A percentile compares a stretch with the other conserved stretches of the same genome.
Conservation (phyloP, 2,888 invertebrate genomes). For the Deilephila porcellus region DNA sequence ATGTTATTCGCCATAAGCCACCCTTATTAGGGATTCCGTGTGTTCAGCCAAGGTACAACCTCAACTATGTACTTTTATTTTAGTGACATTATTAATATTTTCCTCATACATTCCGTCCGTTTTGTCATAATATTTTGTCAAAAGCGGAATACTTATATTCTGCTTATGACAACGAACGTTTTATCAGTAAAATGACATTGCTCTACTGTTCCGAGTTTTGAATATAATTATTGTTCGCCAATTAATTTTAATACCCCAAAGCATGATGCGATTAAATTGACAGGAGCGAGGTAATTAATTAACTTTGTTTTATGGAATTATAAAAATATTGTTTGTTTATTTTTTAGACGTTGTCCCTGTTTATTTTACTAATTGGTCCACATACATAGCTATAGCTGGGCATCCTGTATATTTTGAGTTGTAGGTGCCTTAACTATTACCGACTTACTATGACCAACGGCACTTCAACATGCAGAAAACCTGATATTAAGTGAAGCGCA, state of each 20-base stretch:
- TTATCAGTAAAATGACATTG: neutral
- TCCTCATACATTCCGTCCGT: conserved; percentile 36
- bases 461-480: too few species aligned
- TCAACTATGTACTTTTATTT: conserved; percentile 70
- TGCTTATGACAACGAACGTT: neutral
- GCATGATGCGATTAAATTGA: neutral
- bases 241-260: neutral
- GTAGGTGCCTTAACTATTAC: too few species aligned
- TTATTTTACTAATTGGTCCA: too few species aligned
- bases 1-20: conserved; percentile 82
- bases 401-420: too few species aligned
- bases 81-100: conserved; percentile 74
- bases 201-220: neutral
- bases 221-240: neutral
- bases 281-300: neutral
- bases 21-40: conserved; percentile 81
- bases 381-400: too few species aligned
- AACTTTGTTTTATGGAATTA: neutral
- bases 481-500: too few species aligned
- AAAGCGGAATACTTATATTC: neutral
- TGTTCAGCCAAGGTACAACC: conserved; percentile 67
- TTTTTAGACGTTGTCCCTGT: neutral
- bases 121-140: neutral
- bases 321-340: neutral
- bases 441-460: too few species aligned